phyloP scores from a whole-genome alignment of 2,888 invertebrate genomes.

The Cantharis rufa region DNA sequence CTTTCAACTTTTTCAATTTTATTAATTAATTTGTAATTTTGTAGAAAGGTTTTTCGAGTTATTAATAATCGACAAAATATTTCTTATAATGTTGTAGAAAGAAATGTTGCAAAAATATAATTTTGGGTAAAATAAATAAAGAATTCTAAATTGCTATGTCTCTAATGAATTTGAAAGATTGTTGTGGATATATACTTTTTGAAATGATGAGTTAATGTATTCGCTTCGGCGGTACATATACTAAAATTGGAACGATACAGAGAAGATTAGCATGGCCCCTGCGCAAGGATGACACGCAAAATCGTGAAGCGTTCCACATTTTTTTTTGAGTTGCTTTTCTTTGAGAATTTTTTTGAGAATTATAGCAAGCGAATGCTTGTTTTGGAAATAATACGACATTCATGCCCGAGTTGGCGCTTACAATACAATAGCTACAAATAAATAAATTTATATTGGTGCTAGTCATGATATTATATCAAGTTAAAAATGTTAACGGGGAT shows the following conservation, averaged over 20 bases:
- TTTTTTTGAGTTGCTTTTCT: too few relatives aligned
- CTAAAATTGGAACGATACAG: constrained; percentile 92
- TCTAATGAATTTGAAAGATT: rapidly evolving
- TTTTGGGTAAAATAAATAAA: not conserved
- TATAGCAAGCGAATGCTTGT: too few relatives aligned
- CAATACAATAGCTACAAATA: too few relatives aligned
- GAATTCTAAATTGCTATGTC: not conserved
- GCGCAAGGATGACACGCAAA: constrained; percentile 93
- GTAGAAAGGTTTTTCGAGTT: not conserved
- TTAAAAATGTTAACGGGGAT: too few relatives aligned
- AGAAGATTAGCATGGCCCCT: constrained; percentile 93
- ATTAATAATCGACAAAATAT: not conserved
- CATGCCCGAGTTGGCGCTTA: too few relatives aligned
- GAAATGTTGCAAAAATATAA: not conserved
- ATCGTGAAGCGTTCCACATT: constrained; percentile 88
- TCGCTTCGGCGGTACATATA: constrained; percentile 80
- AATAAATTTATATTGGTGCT: too few relatives aligned
- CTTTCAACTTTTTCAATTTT: not conserved
- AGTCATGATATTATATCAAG: too few relatives aligned
- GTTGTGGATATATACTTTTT: not conserved
- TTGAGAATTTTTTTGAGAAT: too few relatives aligned
- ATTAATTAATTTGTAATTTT: not conserved
- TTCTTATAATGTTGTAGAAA: not conserved
- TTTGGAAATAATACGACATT: too few relatives aligned
- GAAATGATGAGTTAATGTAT: constrained; percentile 57